A percentile compares a stretch with the other conserved stretches of the same genome.
Evolutionary conservation across 2,113 vertebrate species (phyloP).

Genomic region (Pluvianellus socialis): DNA sequence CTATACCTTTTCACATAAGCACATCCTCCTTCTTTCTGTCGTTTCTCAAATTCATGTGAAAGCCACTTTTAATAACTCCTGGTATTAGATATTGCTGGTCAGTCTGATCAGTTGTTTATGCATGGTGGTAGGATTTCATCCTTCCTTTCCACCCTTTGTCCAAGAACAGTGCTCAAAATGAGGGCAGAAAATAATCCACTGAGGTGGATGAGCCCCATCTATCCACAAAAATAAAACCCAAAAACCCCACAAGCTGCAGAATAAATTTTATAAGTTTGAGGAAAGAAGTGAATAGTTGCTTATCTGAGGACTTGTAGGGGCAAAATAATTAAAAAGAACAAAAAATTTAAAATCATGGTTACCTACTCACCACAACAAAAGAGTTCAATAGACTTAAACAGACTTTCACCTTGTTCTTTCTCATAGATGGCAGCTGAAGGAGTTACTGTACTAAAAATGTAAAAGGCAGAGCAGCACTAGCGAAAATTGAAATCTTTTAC

Average conservation of each 20-base stretch:
- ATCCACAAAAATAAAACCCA: neutral
- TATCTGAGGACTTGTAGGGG: neutral
- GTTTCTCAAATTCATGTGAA: neutral
- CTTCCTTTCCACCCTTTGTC: neutral
- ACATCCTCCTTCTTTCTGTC: neutral
- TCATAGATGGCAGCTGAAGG: neutral
- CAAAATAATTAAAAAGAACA: neutral
- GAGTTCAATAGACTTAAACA: neutral
- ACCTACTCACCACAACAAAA: neutral
- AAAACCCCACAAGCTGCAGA: neutral
- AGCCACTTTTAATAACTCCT: neutral
- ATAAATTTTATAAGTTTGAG: neutral
- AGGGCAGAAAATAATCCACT: neutral
- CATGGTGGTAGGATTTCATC: neutral
- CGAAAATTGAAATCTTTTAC: neutral
- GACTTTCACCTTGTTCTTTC: neutral
- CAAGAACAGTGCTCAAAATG: neutral
- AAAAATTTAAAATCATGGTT: neutral
- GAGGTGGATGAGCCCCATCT: neutral
- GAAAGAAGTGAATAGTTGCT: neutral
- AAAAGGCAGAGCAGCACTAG: neutral
- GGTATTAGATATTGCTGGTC: neutral
- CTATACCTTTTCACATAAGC: neutral
- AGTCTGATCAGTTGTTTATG: neutral
- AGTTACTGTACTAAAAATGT: neutral